phyloP scores from a whole-genome alignment of 37 sponge, comb jelly and placozoan genomes.

The Halisarca cf. caerulea region DNA sequence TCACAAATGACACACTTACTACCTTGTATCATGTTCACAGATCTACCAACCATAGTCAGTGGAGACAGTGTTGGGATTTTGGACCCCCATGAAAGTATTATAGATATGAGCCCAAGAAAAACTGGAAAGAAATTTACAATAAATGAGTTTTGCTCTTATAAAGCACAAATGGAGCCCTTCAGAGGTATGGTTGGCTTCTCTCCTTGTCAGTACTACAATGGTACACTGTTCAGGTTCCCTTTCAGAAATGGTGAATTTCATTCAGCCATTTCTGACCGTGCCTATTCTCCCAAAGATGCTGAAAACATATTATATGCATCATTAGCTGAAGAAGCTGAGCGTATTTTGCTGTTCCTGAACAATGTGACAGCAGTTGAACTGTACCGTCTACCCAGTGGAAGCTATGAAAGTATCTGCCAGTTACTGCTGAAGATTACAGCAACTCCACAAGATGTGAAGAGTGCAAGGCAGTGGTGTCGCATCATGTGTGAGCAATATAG shows the following conservation, averaged over 20 bases:
- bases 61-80: conserved; percentile 11
- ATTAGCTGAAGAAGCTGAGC: conserved; percentile 43
- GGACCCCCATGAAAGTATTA: conserved; percentile 20
- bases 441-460: conserved; percentile 31
- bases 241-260: conserved; percentile 6
- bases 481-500: neutral
- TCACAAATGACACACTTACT: no score
- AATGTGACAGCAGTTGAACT: conserved; percentile 42
- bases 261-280: conserved; percentile 41
- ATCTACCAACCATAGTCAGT: conserved; percentile 12
- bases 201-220: neutral
- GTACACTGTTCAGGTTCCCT: conserved; percentile 27
- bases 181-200: conserved; percentile 36
- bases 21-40: no score
- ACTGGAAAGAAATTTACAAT: conserved; percentile 17
- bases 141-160: conserved; percentile 22
- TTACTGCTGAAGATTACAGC: neutral
- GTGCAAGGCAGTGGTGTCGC: conserved; percentile 18
- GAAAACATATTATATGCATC: conserved; percentile 37
- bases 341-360: conserved; percentile 66
- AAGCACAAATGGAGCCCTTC: conserved; percentile 37
- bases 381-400: neutral
- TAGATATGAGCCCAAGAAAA: neutral
- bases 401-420: neutral
- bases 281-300: conserved; percentile 23